Base-by-base conservation (phyloP, 2,888 invertebrate species). In the Tortricodes alternella region DNA sequence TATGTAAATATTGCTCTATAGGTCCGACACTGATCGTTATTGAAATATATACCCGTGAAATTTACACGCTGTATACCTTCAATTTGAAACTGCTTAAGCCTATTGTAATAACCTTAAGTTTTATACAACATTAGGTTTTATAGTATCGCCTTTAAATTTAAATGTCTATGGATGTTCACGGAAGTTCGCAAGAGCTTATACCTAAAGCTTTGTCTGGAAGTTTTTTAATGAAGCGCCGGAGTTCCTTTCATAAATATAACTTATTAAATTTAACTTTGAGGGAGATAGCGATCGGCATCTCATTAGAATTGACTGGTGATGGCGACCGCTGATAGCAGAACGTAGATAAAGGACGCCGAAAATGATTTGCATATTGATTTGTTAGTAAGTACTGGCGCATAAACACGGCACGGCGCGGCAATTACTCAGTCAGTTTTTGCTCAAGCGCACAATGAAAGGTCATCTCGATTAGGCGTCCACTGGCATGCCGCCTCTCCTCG, bases 251-350 rank as follows among this genome's bases (percentile, higher is more conserved):
- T 66, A 76, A 77, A 77, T 74, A 75, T 69, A 75, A 77, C 65
- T 76, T 76, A 72, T 73, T 75, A 76, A 74, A 76, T 77, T 70
- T 67, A 76, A 78, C 71, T 78, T 76, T 64, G 60, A 53, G 61
- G 60, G 49, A 58, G 74, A 74, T 74, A 67, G 51, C 62, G 61
- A 74, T 76, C 75, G 59, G 60, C 32, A 68, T 67, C 67, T 71
- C 67, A 69, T 73, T 71, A 70, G 68, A 70, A 65, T 66, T 63
- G 62, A 46, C 49, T 32, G 44, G 6, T 19, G 44, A 44, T 35
- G 46, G 6, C 8, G 35, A 48, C 16, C 35, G 23, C n/a, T 24
- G 48, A 16, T 38, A 23, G 1, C n/a, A 9, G 3, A 27, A 27
- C 27, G 0, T 9, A 16, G 19, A 43, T 7, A 13, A 15, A 16